These are phyloP conservation scores for Atherinosoma microstoma DNA, from an alignment of 2,797 vertebrate genomes.

Conservation along the genomic window DNA sequence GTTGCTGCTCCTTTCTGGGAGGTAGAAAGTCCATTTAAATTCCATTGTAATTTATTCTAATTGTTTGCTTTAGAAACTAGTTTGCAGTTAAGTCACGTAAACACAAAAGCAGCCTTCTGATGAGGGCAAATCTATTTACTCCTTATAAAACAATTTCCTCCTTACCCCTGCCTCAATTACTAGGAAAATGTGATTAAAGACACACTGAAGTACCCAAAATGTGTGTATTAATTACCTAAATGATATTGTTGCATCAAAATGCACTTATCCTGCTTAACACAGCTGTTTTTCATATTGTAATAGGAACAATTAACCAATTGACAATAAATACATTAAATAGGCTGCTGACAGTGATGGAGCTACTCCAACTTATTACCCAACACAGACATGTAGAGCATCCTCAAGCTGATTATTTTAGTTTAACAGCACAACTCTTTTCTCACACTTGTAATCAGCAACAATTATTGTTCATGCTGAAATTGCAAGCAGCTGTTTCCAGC, in stretches of 20 bases:
- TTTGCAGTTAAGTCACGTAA: conserved; percentile 43
- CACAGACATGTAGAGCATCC: not conserved
- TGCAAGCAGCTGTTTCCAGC: not conserved
- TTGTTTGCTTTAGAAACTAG: conserved; percentile 18
- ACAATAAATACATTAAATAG: too few relatives aligned
- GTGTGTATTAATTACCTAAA: not conserved
- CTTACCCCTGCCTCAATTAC: not conserved
- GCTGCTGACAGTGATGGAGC: too few relatives aligned
- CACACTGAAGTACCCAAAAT: not conserved
- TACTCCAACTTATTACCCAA: not conserved
- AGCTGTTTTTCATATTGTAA: not conserved
- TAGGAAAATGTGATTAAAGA: conserved; percentile 9
- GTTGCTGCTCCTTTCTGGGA: conserved; percentile 8
- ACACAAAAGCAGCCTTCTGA: conserved; percentile 50
- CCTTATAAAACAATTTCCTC: conserved; percentile 26
- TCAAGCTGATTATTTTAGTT: not conserved
- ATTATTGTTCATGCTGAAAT: not conserved
- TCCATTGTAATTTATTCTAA: conserved; percentile 26
- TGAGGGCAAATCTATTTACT: conserved; percentile 30
- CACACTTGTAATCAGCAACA: not conserved
- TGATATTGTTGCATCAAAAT: not conserved
- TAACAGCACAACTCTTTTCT: not conserved
- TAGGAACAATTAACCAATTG: not conserved
- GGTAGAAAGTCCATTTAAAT: conserved; percentile 24
- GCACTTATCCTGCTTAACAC: not conserved